Base-by-base conservation (phyloP, 1,140 invertebrate genomes). In the Camponotus floridanus region DNA sequence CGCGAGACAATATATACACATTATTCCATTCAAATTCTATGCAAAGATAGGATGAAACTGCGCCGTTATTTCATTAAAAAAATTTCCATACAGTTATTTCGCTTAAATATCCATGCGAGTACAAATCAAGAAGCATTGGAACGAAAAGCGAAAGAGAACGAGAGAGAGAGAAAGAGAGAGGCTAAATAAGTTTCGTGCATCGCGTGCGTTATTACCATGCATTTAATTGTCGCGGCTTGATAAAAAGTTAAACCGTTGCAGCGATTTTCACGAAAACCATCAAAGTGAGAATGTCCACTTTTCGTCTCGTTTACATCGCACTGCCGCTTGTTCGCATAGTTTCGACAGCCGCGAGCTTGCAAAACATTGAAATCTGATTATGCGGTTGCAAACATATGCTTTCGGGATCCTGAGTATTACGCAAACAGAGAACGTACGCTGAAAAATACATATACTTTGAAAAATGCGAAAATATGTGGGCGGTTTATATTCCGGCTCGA, bases 361-460 rank as follows among this genome's bases (percentile, higher is more conserved):
- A 18, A 55, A 79, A 68, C 48, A 21, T 59, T 70, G 21, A 80
- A 68, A 80, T 80, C 64, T 61, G 55, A 71, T 81, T 48, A 15
- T 13, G 39, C 1, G 26, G n/a, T 15, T 26, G 31, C 36, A 71
- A 59, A 45, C 9, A 11, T n/a, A 59, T 55, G 11, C 21, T 31
- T 57, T 31, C 6, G 18, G 36, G 3, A n/a, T 13, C 8, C 8
- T 26, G 21, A 31, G 31, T 45, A 70, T 31, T 33, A 18, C 55
- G 18, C 18, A 39, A 31, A n/a, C 9, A 71, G 48, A 61, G 36
- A 7, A 42, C 5, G 26, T 18, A 6, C 13, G 21, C 8, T 26
- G 71, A 13, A 33, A 13, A 26, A 48, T 51, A 4, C 33, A 21
- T 31, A 70, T 5, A 42, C 7, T 42, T 48, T 26, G 31, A 80